Conservation (phyloP, 1,140 invertebrate species). For the Aphelenchoides fujianensis region DNA sequence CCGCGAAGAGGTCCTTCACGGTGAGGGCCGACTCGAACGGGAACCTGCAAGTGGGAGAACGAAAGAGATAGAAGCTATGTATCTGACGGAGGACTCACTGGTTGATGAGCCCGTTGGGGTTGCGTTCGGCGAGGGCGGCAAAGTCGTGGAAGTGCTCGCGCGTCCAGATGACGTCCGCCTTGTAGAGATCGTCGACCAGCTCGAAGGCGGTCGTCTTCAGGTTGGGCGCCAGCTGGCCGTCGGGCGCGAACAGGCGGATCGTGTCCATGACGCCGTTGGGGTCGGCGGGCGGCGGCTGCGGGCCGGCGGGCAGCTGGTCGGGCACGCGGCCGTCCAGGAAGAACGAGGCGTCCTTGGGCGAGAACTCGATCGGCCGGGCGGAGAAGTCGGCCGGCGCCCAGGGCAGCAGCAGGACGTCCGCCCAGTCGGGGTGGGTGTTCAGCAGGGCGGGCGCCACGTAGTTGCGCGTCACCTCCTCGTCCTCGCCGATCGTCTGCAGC, state of each 20-base stretch:
- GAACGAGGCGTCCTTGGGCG: constrained; percentile 32
- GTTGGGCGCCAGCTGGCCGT: constrained; percentile 71
- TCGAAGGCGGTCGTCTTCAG: constrained; percentile 73
- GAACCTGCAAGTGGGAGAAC: constrained; percentile 66
- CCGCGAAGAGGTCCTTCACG: constrained; percentile 78
- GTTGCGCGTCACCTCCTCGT: constrained; percentile 70
- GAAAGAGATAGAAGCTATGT: too few species aligned
- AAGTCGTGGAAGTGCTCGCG: constrained; percentile 76
- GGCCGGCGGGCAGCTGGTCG: constrained; percentile 26
- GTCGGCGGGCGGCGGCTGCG: neutral
- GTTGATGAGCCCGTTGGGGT: constrained; percentile 68
- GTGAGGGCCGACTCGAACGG: constrained; percentile 83
- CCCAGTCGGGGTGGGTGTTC: constrained; percentile 64
- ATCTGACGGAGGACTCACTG: constrained; percentile 64
- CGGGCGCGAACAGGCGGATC: constrained; percentile 76
- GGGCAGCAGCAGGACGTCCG: constrained; percentile 72
- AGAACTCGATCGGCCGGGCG: constrained; percentile 62
- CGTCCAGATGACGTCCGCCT: constrained; percentile 83
- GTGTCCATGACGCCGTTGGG: constrained; percentile 62
- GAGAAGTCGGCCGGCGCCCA: constrained; percentile 71
- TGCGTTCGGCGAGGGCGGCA: constrained; percentile 21
- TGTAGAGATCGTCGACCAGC: constrained; percentile 70
- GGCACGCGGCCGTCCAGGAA: constrained; percentile 36
- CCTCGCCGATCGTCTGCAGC: constrained; percentile 67
- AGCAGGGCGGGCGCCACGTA: constrained; percentile 71